phyloP scores from a whole-genome alignment of 2,797 vertebrate species.

The Darevskia nairensis region DNA sequence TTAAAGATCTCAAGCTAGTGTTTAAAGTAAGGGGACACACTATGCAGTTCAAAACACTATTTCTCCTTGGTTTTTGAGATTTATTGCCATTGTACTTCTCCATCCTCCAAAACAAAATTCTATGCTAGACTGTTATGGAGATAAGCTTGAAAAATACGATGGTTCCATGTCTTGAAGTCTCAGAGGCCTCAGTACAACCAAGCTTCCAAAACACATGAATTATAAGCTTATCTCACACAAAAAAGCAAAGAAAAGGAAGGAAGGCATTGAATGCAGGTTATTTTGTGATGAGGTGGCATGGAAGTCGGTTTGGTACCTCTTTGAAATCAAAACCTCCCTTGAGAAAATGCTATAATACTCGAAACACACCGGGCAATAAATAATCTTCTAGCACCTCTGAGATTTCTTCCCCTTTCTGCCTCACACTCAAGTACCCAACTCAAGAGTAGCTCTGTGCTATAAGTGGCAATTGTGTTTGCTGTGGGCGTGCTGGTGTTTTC shows the following conservation, averaged over 20 bases:
- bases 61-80: not conserved
- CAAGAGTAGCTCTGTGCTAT: not conserved
- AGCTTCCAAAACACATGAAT: not conserved
- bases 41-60: too few species aligned
- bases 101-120: not conserved
- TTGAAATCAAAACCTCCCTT: not conserved
- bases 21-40: not conserved
- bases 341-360: not conserved
- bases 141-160: not conserved
- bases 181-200: not conserved
- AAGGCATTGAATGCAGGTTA: not conserved
- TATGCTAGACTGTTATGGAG: not conserved
- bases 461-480: not conserved
- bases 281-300: too few species aligned
- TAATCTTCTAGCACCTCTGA: not conserved
- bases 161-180: not conserved
- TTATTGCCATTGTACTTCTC: not conserved
- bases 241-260: not conserved
- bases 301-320: not conserved
- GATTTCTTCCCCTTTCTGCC: not conserved
- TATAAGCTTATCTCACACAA: not conserved
- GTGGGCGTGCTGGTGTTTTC: not conserved
- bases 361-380: not conserved
- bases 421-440: not conserved
- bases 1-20: not conserved